Evolutionary conservation across 2,888 invertebrate species (phyloP).

Genomic region (Drosophila pegasa): DNA sequence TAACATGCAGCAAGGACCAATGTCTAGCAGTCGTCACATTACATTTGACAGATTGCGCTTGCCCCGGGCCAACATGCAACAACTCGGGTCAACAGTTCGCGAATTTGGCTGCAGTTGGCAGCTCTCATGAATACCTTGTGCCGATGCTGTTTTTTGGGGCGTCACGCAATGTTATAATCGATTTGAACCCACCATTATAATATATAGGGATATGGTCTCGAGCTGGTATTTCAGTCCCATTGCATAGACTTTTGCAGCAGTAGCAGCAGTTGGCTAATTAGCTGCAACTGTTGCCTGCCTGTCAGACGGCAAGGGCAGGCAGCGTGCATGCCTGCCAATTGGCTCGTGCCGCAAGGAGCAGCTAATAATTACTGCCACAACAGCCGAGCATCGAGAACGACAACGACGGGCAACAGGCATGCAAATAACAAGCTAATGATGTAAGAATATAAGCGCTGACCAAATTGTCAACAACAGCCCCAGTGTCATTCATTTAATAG

Average conservation of each 20-base stretch:
- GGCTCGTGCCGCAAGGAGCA: constrained; percentile 70
- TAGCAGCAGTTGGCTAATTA: constrained; percentile 78
- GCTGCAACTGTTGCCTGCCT: constrained; percentile 68
- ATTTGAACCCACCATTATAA: constrained; percentile 72
- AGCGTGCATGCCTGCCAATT: constrained; percentile 49
- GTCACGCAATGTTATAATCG: constrained; percentile 76
- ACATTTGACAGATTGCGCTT: constrained; percentile 59
- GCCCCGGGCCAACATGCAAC: constrained; percentile 56
- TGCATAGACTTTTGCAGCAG: constrained; percentile 53
- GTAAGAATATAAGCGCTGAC: constrained; percentile 73
- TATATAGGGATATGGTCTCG: constrained; percentile 42
- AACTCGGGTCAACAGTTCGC: constrained; percentile 12
- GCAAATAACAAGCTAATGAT: constrained; percentile 79
- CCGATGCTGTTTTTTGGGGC: constrained; percentile 1
- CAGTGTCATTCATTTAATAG: constrained; percentile 41
- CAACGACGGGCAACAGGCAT: constrained; percentile 42
- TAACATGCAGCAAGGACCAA: constrained; percentile 53
- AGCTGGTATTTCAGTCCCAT: constrained; percentile 19
- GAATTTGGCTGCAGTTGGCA: constrained; percentile 30
- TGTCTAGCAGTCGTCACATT: constrained; percentile 79
- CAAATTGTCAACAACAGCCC: constrained; percentile 75
- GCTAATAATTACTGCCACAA: constrained; percentile 48
- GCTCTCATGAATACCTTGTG: constrained; percentile 23
- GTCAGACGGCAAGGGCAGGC: constrained; percentile 8
- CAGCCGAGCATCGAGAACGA: constrained; percentile 8